These are phyloP conservation scores for Tetramorium parvispinum DNA, from an alignment of 1,140 invertebrate genomes.

Conservation along the genomic window DNA sequence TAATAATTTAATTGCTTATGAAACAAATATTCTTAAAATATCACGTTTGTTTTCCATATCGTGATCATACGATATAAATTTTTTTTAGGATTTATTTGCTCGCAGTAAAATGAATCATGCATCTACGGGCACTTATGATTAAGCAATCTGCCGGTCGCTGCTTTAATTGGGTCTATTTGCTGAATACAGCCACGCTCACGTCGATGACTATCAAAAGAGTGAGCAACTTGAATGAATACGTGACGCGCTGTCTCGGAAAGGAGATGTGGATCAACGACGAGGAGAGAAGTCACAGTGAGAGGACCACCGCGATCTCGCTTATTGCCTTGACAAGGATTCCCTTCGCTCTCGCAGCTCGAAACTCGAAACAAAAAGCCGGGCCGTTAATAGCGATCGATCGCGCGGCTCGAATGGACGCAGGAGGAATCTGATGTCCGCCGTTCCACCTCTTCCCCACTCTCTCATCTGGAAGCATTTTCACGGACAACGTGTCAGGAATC, in stretches of 20 bases:
- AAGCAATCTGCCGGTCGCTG: neutral
- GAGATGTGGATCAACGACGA: conserved; percentile 17
- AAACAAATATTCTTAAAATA: neutral
- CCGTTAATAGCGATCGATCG: conserved; percentile 71
- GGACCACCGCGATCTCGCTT: conserved; percentile 59
- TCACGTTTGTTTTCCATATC: neutral
- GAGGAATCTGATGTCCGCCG: neutral
- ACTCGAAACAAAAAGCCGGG: conserved; percentile 62
- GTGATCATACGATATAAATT: neutral
- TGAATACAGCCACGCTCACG: neutral
- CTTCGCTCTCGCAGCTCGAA: neutral
- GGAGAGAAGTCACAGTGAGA: conserved; percentile 32
- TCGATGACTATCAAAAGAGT: conserved; percentile 4
- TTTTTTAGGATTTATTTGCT: neutral
- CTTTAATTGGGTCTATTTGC: conserved; percentile 31
- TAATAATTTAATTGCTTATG: neutral
- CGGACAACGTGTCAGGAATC: conserved; percentile 78
- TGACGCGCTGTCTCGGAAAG: conserved; percentile 26
- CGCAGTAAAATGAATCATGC: neutral
- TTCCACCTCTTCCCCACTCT: conserved; percentile 39
- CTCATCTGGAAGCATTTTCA: conserved; percentile 70
- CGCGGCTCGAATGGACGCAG: conserved; percentile 18
- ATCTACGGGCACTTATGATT: neutral
- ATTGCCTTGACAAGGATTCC: conserved; percentile 27
- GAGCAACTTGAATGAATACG: conserved; percentile 25